Percentiles rank a stretch among this genome's conserved stretches.
Conservation (phyloP, 1,140 invertebrate species). For the Neomicropteryx cornuta region DNA sequence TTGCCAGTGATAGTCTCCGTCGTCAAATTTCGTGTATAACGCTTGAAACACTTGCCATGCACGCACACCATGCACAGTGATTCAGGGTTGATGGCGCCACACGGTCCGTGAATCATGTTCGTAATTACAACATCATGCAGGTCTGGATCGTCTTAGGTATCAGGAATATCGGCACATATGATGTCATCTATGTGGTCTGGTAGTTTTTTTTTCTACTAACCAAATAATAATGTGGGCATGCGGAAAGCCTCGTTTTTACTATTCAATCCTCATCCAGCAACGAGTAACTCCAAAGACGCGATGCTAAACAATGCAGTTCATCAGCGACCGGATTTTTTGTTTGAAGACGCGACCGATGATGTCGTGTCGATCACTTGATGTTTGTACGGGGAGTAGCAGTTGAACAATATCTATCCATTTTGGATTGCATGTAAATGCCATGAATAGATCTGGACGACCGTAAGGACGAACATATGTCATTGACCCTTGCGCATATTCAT, state of each 20-base stretch:
- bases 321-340: conserved; percentile 29
- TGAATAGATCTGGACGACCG: conserved; percentile 30
- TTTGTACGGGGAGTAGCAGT: conserved; percentile 17
- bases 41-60: no score
- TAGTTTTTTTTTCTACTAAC: conserved; percentile 21
- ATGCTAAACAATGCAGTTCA: conserved; percentile 26
- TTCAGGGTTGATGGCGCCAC: conserved; percentile 20
- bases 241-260: conserved; percentile 37
- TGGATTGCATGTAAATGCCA: conserved; percentile 39
- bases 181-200: conserved; percentile 21
- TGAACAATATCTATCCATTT: conserved; percentile 26
- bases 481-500: conserved; percentile 30
- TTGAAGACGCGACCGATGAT: conserved; percentile 30
- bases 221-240: conserved; percentile 34
- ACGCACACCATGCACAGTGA: conserved; percentile 26
- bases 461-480: conserved; percentile 27
- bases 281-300: conserved; percentile 17
- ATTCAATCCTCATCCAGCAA: conserved; percentile 34
- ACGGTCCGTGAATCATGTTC: conserved; percentile 23
- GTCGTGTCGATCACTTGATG: conserved; percentile 18
- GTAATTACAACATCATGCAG: conserved; percentile 16
- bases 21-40: no score
- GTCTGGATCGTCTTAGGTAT: conserved; percentile 16
- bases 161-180: conserved; percentile 32
- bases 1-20: conserved; percentile 3